Conservation (phyloP, 2,113 vertebrate genomes). For the Manacus vitellinus region DNA sequence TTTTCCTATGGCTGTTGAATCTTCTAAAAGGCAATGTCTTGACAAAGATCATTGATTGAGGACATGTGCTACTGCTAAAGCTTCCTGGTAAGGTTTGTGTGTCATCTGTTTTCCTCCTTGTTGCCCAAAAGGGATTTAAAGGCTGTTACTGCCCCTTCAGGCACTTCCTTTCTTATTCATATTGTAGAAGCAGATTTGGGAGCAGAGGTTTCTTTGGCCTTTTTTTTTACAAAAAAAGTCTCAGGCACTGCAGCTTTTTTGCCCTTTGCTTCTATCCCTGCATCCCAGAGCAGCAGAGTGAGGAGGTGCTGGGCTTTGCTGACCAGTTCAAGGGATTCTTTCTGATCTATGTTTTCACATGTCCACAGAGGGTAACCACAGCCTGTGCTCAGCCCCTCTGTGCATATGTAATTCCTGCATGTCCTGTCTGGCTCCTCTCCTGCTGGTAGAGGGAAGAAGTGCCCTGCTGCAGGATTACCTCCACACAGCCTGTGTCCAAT, state of each 20-base stretch:
- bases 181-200: not conserved
- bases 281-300: not conserved
- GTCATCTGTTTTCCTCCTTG: not conserved
- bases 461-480: not conserved
- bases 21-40: not conserved
- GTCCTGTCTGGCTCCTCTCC: not conserved
- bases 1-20: not conserved
- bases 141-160: not conserved
- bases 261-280: not conserved
- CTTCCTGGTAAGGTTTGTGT: not conserved
- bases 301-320: not conserved
- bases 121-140: not conserved
- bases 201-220: not conserved
- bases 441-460: not conserved
- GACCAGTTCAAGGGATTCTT: fast-evolving
- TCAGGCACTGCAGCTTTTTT: not conserved
- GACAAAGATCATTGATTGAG: not conserved
- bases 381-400: not conserved
- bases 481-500: not conserved
- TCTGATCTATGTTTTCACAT: not conserved
- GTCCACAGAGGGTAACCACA: fast-evolving
- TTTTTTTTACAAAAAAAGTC: not conserved
- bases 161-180: not conserved
- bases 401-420: not conserved
- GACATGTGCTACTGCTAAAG: not conserved